Percentiles rank a stretch among this genome's conserved stretches.
Evolutionary conservation across 2,113 vertebrate genomes (phyloP).

Genomic region (Platycercus adscitus): DNA sequence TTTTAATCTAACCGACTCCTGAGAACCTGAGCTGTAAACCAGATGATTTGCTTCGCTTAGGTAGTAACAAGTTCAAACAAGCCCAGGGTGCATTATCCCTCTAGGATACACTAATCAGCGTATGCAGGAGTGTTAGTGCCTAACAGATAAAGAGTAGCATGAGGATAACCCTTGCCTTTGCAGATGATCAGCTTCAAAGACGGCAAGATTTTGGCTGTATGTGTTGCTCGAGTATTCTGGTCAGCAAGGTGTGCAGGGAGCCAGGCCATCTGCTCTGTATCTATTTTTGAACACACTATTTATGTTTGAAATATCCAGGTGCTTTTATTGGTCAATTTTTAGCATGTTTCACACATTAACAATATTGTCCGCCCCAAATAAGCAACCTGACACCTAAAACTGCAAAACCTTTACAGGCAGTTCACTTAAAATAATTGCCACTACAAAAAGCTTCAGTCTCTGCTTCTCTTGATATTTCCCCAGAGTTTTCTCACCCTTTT

Average conservation of each 20-base stretch:
- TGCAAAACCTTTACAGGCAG: neutral
- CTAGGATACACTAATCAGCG: neutral
- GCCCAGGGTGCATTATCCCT: neutral
- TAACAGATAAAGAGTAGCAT: neutral
- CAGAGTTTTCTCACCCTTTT: neutral
- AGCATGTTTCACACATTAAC: neutral
- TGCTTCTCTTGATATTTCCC: neutral
- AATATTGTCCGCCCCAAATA: neutral
- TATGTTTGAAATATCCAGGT: constrained; percentile 33
- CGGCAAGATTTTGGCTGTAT: neutral
- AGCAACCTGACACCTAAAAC: neutral
- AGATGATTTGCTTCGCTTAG: constrained; percentile 15
- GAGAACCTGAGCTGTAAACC: neutral
- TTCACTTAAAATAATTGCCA: neutral
- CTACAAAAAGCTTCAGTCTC: neutral
- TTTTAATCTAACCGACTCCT: neutral
- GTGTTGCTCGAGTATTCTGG: neutral
- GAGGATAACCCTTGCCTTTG: constrained; percentile 1
- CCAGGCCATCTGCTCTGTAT: constrained; percentile 49
- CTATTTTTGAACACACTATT: constrained; percentile 31
- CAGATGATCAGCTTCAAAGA: constrained; percentile 8
- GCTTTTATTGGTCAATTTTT: neutral
- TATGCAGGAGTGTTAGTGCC: neutral
- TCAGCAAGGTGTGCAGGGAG: constrained; percentile 51
- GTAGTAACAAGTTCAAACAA: constrained; percentile 14